Percentiles rank a stretch among this genome's conserved stretches.
Evolutionary conservation across 2,888 invertebrate species (phyloP).

Genomic region (Congeria kusceri): DNA sequence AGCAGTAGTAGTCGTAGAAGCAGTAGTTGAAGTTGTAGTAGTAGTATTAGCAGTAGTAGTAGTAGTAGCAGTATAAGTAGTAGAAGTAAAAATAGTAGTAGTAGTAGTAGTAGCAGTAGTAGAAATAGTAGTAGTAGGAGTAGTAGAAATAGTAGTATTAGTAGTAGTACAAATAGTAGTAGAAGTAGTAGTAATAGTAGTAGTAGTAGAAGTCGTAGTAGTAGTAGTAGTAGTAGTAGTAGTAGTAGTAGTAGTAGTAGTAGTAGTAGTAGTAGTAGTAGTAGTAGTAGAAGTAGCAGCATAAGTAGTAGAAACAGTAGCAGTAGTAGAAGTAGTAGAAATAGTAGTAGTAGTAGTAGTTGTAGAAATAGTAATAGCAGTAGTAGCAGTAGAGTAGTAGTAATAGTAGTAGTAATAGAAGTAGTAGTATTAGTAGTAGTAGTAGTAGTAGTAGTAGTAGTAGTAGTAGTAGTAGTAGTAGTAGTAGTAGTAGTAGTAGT

Average conservation of each 20-base stretch:
- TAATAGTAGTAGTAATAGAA: neutral
- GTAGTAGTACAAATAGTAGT: conserved; percentile 3
- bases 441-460: neutral
- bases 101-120: too few relatives aligned
- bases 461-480: conserved; percentile 4
- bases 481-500: neutral
- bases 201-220: conserved; percentile 1
- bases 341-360: too few relatives aligned
- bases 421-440: neutral
- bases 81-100: too few relatives aligned
- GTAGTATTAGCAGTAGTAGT: too few relatives aligned
- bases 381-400: neutral
- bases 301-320: too few relatives aligned
- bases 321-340: too few relatives aligned
- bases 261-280: neutral
- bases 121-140: conserved; percentile 3
- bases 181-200: conserved; percentile 2
- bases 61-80: too few relatives aligned
- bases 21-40: too few relatives aligned
- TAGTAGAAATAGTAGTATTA: conserved; percentile 3
- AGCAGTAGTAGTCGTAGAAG: too few relatives aligned
- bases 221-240: conserved; percentile 1
- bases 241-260: conserved; percentile 2
- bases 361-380: neutral
- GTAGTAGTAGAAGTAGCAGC: neutral